Base-by-base conservation (phyloP, 2,113 vertebrate genomes). In the Ailurus styani region DNA sequence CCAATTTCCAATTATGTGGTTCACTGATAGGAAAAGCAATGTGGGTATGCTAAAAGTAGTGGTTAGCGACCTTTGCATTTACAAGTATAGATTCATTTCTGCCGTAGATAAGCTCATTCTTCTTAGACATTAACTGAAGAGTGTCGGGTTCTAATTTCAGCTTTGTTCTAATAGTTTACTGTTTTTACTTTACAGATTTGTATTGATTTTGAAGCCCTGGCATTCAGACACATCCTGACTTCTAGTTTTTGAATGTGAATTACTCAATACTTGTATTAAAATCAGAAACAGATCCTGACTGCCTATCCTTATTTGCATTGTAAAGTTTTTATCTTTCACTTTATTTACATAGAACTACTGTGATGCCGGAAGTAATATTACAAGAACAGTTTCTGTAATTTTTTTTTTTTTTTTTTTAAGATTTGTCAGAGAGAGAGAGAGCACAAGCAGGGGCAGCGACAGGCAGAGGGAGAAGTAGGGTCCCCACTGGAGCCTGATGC, bases 151-250 rank as follows among this genome's bases (percentile, higher is more conserved):
- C 66, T 96, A 95, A 37, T 77, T 90, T 96, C 55, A 87, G 70
- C 37, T 83, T n/a, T 81, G 47, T 81, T 96, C 42, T 97, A 97
- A 98, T 3, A 60, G 37, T 73, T 81, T 93, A 79, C 90, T 34
- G 77, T 77, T 97, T 70, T 97, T 96, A 62, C 40, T 83, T 98
- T 98, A 89, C 98, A 99, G 99, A 99, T 92, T 25, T 98, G 98
- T 86, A 97, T 99, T 88, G 95, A 96, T 37, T 99, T 99, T 98
- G 99, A 99, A 98, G 86, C 97, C 78, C 98, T 98, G n/a, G 98
- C 99, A 54, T 99, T 99, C 98, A 97, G 91, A 85, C 98, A 99
- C 52, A 54, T 89, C 29, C 3, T 21, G 96, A 98, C 70, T 81
- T 93, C 8, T 97, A 97, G 86, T 40, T 77, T 96, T 90, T 96